Conservation (phyloP, 2,113 vertebrate genomes). For the Leptosomus discolor region DNA sequence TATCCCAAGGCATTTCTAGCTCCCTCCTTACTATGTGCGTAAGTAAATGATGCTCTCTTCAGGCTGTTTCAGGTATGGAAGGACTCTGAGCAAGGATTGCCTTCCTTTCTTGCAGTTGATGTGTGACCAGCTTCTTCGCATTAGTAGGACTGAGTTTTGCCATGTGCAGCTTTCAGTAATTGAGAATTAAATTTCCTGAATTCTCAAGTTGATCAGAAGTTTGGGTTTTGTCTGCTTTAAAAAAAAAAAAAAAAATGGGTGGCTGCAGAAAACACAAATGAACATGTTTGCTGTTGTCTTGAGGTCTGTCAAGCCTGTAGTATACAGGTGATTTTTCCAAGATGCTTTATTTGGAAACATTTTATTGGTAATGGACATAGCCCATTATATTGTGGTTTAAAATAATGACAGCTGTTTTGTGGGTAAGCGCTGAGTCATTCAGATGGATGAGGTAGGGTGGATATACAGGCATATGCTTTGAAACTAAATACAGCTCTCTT, state of each 20-base stretch:
- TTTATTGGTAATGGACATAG: background rate
- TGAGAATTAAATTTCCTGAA: background rate
- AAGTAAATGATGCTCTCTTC: background rate
- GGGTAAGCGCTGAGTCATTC: background rate
- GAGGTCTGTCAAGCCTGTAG: background rate
- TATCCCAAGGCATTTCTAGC: background rate
- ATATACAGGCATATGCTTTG: background rate
- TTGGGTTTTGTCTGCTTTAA: background rate
- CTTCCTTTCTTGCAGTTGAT: background rate
- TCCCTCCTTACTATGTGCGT: background rate
- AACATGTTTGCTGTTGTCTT: background rate
- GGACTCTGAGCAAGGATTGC: background rate
- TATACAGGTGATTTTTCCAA: background rate
- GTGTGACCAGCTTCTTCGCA: background rate
- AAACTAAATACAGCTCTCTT: background rate
- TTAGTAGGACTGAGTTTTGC: background rate
- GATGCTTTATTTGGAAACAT: background rate
- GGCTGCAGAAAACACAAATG: background rate
- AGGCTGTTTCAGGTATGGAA: background rate
- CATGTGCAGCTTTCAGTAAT: background rate
- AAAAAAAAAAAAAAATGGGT: rapidly evolving
- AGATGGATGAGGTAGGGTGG: background rate
- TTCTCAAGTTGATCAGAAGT: background rate
- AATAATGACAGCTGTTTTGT: background rate
- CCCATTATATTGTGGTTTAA: background rate